phyloP scores from a whole-genome alignment of 2,113 vertebrate species.

The Oxyura jamaicensis region DNA sequence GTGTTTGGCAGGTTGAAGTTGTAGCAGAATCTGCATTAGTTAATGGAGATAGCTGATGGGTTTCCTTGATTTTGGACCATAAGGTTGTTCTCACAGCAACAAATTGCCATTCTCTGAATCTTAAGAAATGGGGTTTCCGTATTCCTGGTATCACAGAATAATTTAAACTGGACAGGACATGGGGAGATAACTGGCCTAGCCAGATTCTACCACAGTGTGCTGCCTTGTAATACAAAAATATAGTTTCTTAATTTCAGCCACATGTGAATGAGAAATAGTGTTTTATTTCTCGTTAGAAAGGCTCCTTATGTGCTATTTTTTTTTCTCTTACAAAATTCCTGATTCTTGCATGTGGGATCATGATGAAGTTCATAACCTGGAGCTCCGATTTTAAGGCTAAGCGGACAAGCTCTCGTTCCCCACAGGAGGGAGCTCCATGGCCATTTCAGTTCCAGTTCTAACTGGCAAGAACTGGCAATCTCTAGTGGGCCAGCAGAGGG shows the following conservation, averaged over 20 bases:
- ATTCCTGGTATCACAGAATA: background rate
- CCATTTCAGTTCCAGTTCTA: fast-evolving
- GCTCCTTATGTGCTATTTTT: background rate
- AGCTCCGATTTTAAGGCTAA: too few species aligned
- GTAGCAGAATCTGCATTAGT: background rate
- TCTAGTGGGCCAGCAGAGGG: background rate
- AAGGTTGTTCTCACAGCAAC: background rate
- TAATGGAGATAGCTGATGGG: background rate
- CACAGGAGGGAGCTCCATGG: constrained; percentile 44
- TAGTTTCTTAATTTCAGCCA: background rate
- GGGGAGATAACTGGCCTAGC: background rate
- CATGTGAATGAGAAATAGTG: background rate
- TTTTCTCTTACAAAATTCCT: background rate
- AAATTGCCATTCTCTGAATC: background rate
- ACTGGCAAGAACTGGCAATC: background rate
- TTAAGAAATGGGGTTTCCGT: background rate
- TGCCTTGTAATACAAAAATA: background rate
- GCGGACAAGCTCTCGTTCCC: background rate
- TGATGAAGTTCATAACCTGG: fast-evolving
- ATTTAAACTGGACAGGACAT: background rate
- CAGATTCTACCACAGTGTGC: background rate
- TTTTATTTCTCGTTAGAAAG: background rate
- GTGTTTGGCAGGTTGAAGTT: background rate
- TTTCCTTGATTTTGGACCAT: background rate
- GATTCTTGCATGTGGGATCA: background rate